Evolutionary conservation across 2,113 vertebrate species (phyloP).

Genomic region (Chamaetylas fuelleborni): DNA sequence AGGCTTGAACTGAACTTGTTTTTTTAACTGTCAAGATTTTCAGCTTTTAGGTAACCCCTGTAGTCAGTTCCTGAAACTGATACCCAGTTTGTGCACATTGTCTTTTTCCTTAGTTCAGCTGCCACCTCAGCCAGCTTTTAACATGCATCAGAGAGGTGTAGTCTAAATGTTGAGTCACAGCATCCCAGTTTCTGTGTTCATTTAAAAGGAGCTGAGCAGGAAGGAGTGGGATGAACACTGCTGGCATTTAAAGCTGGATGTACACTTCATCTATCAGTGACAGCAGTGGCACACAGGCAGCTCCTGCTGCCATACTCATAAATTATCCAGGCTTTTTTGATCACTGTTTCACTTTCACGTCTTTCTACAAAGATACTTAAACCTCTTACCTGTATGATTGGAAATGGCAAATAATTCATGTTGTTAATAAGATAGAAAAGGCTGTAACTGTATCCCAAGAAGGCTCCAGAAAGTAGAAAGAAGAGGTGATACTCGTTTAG

Average conservation of each 20-base stretch:
- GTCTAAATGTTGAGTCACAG: not conserved
- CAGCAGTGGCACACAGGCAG: not conserved
- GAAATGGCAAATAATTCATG: slow-evolving; percentile 92
- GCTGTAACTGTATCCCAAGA: slow-evolving; percentile 90
- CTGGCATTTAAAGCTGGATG: not conserved
- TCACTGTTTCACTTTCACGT: not conserved
- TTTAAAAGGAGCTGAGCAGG: not conserved
- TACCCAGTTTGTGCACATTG: not conserved
- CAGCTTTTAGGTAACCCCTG: not conserved
- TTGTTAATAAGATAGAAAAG: slow-evolving; percentile 88
- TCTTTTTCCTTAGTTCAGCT: not conserved
- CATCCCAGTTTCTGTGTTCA: not conserved
- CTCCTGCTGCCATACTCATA: not conserved
- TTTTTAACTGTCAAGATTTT: not conserved
- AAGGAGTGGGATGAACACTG: not conserved
- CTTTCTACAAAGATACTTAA: not conserved
- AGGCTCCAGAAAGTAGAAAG: slow-evolving; percentile 87
- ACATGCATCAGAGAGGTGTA: accelerated
- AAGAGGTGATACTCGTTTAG: slow-evolving; percentile 92
- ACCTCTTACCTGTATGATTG: slow-evolving; percentile 85
- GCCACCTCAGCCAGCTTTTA: not conserved
- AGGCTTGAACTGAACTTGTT: not conserved
- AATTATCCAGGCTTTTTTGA: not conserved
- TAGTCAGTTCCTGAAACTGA: not conserved
- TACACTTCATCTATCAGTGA: not conserved